These are phyloP conservation scores for Enteromius mattozi DNA, from an alignment of 2,797 vertebrate genomes.

Conservation along the genomic window DNA sequence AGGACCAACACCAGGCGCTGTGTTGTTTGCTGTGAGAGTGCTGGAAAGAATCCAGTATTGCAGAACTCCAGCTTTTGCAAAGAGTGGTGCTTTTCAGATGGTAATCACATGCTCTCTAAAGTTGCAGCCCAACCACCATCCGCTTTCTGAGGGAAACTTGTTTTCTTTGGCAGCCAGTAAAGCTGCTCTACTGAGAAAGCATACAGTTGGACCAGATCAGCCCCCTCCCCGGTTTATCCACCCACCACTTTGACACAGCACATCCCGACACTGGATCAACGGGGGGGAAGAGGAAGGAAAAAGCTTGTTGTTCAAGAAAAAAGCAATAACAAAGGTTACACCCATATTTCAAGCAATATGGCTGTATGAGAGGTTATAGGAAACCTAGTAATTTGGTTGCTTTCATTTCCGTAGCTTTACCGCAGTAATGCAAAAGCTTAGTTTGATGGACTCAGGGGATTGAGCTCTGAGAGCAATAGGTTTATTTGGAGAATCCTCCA, in stretches of 20 bases:
- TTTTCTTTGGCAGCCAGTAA: slow-evolving; percentile 73
- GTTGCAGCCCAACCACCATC: slow-evolving; percentile 68
- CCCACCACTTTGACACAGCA: slow-evolving; percentile 60
- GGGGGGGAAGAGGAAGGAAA: slow-evolving; percentile 25
- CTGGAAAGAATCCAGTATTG: slow-evolving; percentile 55
- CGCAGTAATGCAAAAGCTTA: slow-evolving; percentile 31
- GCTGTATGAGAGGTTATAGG: slow-evolving; percentile 32
- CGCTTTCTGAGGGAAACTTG: slow-evolving; percentile 65
- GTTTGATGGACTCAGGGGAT: not conserved
- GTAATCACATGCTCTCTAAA: slow-evolving; percentile 74
- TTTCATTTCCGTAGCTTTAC: slow-evolving; percentile 38
- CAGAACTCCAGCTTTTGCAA: slow-evolving; percentile 47
- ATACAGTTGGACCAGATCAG: slow-evolving; percentile 53
- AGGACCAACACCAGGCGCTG: slow-evolving; percentile 40
- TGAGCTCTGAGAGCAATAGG: not conserved
- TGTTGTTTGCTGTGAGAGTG: slow-evolving; percentile 49
- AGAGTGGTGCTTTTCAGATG: slow-evolving; percentile 70
- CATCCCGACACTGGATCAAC: slow-evolving; percentile 39
- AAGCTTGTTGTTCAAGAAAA: slow-evolving; percentile 31
- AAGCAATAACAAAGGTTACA: slow-evolving; percentile 25
- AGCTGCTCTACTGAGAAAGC: slow-evolving; percentile 63
- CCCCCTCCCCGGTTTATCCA: slow-evolving; percentile 47
- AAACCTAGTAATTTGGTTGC: slow-evolving; percentile 38
- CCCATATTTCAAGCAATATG: slow-evolving; percentile 25
- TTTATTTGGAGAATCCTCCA: slow-evolving; percentile 9